Base-by-base conservation (phyloP, 1,140 invertebrate species). In the Akabosia matsudoensis region DNA sequence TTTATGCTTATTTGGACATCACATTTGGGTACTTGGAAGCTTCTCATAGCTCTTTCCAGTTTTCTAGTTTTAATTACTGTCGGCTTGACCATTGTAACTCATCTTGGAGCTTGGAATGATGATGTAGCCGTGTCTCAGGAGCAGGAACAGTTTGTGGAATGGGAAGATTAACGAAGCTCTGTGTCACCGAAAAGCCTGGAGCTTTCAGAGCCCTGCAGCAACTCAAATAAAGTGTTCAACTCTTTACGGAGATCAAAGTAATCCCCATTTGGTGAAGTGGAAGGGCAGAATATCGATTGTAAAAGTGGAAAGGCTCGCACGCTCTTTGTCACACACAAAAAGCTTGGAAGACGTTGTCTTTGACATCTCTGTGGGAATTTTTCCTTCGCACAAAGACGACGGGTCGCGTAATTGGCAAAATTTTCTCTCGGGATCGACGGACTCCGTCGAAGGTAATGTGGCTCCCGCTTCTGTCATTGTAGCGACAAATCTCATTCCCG, bases 111-210 rank as follows among this genome's bases (percentile, higher is more conserved):
- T 56, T 13, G 13, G 14, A 22, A 22, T 4, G 3, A 7, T 10
- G n/a, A 56, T 22, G 54, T 13, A 24, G 54, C 14, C 7, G 37
- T 7, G 18, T 45, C 18, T 18, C 7, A 45, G n/a, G 28, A 31
- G 22, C 28, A 67, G n/a, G 61, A 30, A 4, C 7, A 67, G 28
- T 67, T 67, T 67, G 7, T 78, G 31, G 33, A 26, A 7, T 79
- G 78, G 78, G 54, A 77, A 30, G 73, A 77, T 30, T 79, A n/a
- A 79, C 45, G 70, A 79, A n/a, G 16, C n/a, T 28, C 26, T 45
- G n/a, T 79, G 78, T 70, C 73, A 79, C 56, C 13, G 33, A 26
- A 33, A 33, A 37, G 75, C 78, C 2, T 79, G 78, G 78, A 77
- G 33, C 24, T 31, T 33, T 10, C 34, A 74, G 14, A 70, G 56